Evolutionary conservation across 2,888 invertebrate species (phyloP), one percentile per base, ranked within the genome.

Genomic region (Lepidonotus clava): DNA sequence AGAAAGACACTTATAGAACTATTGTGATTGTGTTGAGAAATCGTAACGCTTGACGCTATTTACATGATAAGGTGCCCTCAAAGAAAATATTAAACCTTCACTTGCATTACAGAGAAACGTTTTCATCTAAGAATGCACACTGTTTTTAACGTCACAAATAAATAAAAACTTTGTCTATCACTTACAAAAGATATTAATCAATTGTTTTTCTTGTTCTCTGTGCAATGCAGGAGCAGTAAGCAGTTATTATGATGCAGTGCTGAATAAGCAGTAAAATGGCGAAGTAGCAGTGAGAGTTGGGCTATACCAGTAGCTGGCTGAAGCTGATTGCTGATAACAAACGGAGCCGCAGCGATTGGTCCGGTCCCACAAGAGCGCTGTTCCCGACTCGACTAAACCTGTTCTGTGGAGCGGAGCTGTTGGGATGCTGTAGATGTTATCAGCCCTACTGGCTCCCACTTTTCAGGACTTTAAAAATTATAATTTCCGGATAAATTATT

Each of bases 151-250:
- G 38, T 38, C 21, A 34, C 8, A 76, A n/a, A 36, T n/a, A 41
- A 41, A 28, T 41, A 83, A 34, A 83, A 14, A 34, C 21, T n/a
- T 61, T 28, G 24, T 11, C 56, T 53, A 34, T 24, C 61, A 36
- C 41, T 84, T n/a, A n/a, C n/a, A n/a, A n/a, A n/a, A n/a, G n/a
- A 61, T 61, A 84, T 84, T 84, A 84, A 84, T 51, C 61, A 18
- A 83, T 46, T 41, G 38, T 61, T 84, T 53, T 38, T 46, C 53
- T 77, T 86, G 86, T 86, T 86, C 86, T 86, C 86, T 86, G 86
- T 86, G 76, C 76, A 76, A 51, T 76, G 67, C 86, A 86, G 86
- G 86, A 71, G 86, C 86, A 76, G 86, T 86, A 76, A 85, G 86
- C 86, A 67, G 86, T 86, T 76, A 76, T 40, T 76, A 86, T n/a